Evolutionary conservation across 1,140 invertebrate genomes (phyloP).

Genomic region (Hermetia illucens): DNA sequence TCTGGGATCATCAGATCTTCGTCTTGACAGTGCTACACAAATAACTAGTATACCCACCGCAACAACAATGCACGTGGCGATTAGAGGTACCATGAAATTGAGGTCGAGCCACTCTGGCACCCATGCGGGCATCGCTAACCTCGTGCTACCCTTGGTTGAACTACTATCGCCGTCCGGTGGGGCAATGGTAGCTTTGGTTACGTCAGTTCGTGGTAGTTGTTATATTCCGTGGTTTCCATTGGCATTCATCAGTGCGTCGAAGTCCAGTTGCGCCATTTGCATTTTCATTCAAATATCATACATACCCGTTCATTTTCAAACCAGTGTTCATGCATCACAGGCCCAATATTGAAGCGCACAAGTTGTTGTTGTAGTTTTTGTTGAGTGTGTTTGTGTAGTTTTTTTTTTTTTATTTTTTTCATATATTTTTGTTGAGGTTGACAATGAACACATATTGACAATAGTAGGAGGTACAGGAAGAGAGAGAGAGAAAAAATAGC

Average conservation of each 20-base stretch:
- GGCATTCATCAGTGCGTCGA: too few species aligned
- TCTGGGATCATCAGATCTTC: slow-evolving; percentile 63
- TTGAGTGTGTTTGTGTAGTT: too few species aligned
- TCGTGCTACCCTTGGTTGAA: slow-evolving; percentile 31
- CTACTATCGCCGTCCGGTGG: slow-evolving; percentile 50
- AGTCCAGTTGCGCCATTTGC: too few species aligned
- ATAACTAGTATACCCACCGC: slow-evolving; percentile 78
- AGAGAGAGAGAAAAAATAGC: slow-evolving; percentile 11
- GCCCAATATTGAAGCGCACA: too few species aligned
- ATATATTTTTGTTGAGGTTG: too few species aligned
- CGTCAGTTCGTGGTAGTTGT: slow-evolving; percentile 7
- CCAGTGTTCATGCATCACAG: too few species aligned
- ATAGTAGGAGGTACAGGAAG: slow-evolving; percentile 15
- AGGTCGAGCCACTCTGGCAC: slow-evolving; percentile 73
- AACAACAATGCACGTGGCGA: slow-evolving; percentile 72
- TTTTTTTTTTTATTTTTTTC: slow-evolving; percentile 1
- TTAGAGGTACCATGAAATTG: slow-evolving; percentile 70
- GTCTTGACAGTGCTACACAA: slow-evolving; percentile 66
- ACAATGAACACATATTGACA: slow-evolving; percentile 10
- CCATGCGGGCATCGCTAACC: slow-evolving; percentile 54
- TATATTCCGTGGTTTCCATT: slow-evolving; percentile 1
- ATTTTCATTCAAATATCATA: too few species aligned
- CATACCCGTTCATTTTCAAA: too few species aligned
- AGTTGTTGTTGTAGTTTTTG: too few species aligned
- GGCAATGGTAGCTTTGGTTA: slow-evolving; percentile 70